Base-by-base conservation (phyloP, 2,113 vertebrate genomes). In the Mormyrus lacerda region DNA sequence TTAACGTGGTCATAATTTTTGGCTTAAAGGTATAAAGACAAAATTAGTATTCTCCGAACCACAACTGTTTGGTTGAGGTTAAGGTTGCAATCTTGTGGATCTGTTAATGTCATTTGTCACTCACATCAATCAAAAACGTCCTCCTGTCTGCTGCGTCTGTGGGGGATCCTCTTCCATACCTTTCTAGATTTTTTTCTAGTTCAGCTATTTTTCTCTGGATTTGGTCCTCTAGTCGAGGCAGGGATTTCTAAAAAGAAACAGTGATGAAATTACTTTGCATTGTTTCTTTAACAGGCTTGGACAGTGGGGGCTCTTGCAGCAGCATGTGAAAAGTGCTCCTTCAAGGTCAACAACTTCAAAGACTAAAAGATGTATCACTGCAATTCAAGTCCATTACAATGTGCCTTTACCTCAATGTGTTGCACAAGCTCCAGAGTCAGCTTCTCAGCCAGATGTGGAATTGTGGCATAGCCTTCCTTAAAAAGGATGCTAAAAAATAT, bases 401-500 rank as follows among this genome's bases (percentile, higher is more conserved):
- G 31, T 39, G 69, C 39, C 31, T 27, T 39, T 50, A 96, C 95
- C 93, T 95, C 90, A 45, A 96, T 96, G 88, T 96, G 95, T 89
- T 94, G 89, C 87, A 96, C 95, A 55, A 96, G 92, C 90, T 96
- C 95, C 4, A 95, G 91, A 0, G 95, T 95, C 85, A 96, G 93
- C 88, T 95, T 95, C 90, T 96, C 95, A 44, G 95, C 95, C 87
- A 96, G 93, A 88, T 93, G 95, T 3, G 95, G 94, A 91, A 96
- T 83, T 87, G 93, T 94, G n/a, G 95, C 94, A 13, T 89, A 91
- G 1, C 93, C 95, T 0, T 95, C 94, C 0, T 91, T 87, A 55
- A 94, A 95, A 35, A 96, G 93, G 45, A 69, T 82, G 31, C 95
- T 96, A 88, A 84, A 24, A 44, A 90, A 87, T 58, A 24, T 58